These are phyloP conservation scores for Apodemia duryi DNA, from an alignment of 2,888 invertebrate species.

Conservation along the genomic window DNA sequence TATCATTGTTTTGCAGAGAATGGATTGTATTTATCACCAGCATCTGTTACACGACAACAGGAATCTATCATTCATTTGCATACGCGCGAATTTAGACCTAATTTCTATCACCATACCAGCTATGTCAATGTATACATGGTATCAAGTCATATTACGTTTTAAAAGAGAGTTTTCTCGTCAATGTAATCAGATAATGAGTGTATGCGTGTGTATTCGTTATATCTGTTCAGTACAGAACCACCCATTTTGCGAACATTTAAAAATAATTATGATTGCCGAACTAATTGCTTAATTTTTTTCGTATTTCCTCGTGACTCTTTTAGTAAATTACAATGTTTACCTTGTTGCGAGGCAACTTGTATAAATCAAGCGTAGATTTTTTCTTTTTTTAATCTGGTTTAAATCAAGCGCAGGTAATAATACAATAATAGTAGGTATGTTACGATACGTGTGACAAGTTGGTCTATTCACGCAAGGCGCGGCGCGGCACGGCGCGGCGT, in stretches of 20 bases:
- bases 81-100: background rate
- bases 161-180: constrained; percentile 5
- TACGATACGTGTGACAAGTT: too few relatives aligned
- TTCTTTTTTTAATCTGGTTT: too few relatives aligned
- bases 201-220: background rate
- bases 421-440: too few relatives aligned
- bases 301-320: too few relatives aligned
- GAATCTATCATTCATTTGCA: constrained; percentile 23
- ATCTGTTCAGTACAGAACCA: background rate
- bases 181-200: constrained; percentile 1
- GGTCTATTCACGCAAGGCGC: too few relatives aligned
- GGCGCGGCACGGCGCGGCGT: too few relatives aligned
- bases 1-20: constrained; percentile 35
- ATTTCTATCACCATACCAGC: background rate
- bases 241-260: background rate
- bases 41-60: constrained; percentile 26
- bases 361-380: too few relatives aligned
- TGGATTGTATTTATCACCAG: constrained; percentile 39
- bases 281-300: too few relatives aligned
- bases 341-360: too few relatives aligned
- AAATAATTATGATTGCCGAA: background rate
- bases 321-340: too few relatives aligned
- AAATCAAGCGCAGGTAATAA: too few relatives aligned
- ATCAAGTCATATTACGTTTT: background rate
- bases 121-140: background rate